Conservation (phyloP, 2,113 vertebrate species). For the Herpetotheres cachinnans region DNA sequence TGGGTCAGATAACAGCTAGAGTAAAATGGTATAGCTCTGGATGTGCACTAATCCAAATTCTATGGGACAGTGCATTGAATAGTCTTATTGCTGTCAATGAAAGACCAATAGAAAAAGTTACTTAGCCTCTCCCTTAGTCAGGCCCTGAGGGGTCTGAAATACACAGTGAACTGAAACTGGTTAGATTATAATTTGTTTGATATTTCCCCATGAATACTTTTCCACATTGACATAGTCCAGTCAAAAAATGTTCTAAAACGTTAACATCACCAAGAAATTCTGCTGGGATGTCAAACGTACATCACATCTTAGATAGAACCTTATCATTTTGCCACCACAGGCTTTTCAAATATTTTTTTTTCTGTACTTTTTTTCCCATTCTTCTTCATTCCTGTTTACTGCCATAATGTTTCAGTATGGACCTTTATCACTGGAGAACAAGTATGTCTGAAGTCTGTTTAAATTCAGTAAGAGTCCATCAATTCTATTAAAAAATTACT, state of each 20-base stretch:
- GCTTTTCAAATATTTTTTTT: neutral
- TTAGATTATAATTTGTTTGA: neutral
- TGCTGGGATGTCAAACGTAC: neutral
- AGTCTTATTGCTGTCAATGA: neutral
- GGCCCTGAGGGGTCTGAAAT: neutral
- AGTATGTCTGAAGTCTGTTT: neutral
- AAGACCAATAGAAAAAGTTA: neutral
- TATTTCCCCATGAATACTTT: neutral
- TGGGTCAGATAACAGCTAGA: neutral
- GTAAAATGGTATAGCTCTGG: neutral
- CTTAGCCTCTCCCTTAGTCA: neutral
- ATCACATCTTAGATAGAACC: neutral
- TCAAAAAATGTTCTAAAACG: neutral
- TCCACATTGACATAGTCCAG: neutral
- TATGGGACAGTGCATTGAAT: neutral
- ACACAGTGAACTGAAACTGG: neutral
- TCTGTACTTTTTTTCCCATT: neutral
- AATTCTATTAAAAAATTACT: neutral
- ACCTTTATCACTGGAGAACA: neutral
- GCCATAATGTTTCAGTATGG: neutral
- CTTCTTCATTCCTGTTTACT: neutral
- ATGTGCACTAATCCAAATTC: neutral
- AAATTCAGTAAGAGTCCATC: neutral
- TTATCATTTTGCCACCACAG: neutral
- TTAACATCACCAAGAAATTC: neutral